A percentile compares a stretch with the other conserved stretches of the same genome.
Conservation (phyloP, 2,113 vertebrate genomes). For the rabbit (Oryctolagus cuniculus) region mOryCun1.1 NC_091438.1:36553001-36553500, state of each 20-base stretch:
- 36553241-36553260: not conserved
- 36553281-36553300: not conserved
- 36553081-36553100: not conserved
- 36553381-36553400: not conserved
- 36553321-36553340: not conserved
- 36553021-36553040: not conserved
- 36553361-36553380: not conserved
- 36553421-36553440: not conserved
- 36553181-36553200: not conserved
- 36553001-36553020: not conserved
- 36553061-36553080: not conserved
- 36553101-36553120: not conserved
- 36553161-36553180: not conserved
- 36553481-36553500: constrained; percentile 50
- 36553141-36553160: accelerated
- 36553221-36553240: not conserved
- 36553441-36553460: not conserved
- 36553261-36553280: not conserved
- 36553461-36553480: constrained; percentile 43
- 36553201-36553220: not conserved
- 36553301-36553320: not conserved
- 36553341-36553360: not conserved
- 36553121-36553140: too few relatives aligned
- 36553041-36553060: not conserved
- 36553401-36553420: not conserved